Base-by-base conservation (phyloP, 2,888 invertebrate species). In the Tinea semifulvella region DNA sequence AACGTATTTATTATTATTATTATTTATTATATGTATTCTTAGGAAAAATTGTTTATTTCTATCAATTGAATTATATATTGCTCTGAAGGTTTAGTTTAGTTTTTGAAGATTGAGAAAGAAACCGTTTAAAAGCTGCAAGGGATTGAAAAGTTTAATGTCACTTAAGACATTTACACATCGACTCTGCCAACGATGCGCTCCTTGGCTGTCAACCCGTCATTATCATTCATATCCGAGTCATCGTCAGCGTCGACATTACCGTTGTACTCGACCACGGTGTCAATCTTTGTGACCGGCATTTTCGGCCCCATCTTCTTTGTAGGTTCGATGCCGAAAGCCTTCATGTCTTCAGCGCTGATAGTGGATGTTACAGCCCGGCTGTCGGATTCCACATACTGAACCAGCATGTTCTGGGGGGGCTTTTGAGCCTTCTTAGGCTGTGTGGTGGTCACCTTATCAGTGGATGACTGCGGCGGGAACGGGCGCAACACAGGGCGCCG, bases 201-300 rank as follows among this genome's bases (percentile, higher is more conserved):
- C 19, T 27, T 28, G 22, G 18, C 20, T 50, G 1, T 60, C 4
- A 0, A 20, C 2, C 22, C 36, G 18, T 36, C 18, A 18, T 36
- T 36, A 3, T 36, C 36, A 10, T 36, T 16, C 2, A 16, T 2
- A 18, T 36, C 36, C 2, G 8, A 36, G 2, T 36, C 36, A n/a
- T n/a, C n/a, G 2, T 31, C 31, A 2, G n/a, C 36, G 8, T 61
- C 53, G 1, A 66, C 49, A 26, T 74, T 74, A 0, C 77, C 77
- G 22, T 75, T 76, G 8, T 57, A 49, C 46, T 73, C 74, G 0
- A 71, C 53, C 0, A 68, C 45, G 0, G 64, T 57, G 0, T 65
- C 64, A 3, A 61, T 58, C 1, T 48, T 48, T 0, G 46, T 27
- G 10, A 53, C 31, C 1, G 50, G 36, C 31, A 31, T 13, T 36